These are phyloP conservation scores for Portevinia maculata DNA, from an alignment of 2,888 invertebrate genomes.

Conservation along the genomic window DNA sequence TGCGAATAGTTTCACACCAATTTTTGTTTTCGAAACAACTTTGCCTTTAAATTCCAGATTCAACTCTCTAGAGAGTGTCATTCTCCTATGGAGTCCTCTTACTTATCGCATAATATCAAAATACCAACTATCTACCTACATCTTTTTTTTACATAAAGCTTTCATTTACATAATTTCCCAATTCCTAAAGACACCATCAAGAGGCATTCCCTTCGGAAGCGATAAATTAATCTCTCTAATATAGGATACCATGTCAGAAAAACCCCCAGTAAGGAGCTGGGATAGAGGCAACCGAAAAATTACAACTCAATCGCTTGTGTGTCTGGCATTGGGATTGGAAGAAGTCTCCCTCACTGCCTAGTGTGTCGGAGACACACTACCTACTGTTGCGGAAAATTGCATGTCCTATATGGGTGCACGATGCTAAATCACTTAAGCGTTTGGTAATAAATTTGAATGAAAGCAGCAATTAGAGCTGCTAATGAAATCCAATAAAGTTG, in stretches of 20 bases:
- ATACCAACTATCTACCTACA: no score
- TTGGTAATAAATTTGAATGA: constrained; percentile 72
- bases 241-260: constrained; percentile 57
- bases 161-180: no score
- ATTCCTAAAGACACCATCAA: not conserved
- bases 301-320: constrained; percentile 64
- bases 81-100: no score
- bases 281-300: constrained; percentile 67
- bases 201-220: not conserved
- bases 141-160: no score
- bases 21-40: no score
- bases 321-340: constrained; percentile 16
- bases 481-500: constrained; percentile 72
- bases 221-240: constrained; percentile 57
- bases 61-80: no score
- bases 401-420: constrained; percentile 29
- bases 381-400: constrained; percentile 70
- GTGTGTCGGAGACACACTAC: constrained; percentile 4
- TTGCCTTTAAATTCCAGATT: no score
- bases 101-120: no score
- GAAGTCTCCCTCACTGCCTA: not conserved
- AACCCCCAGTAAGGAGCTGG: constrained; percentile 56
- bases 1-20: no score
- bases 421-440: constrained; percentile 70
- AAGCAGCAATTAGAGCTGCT: constrained; percentile 70